Conservation (phyloP, 2,113 vertebrate species). For the Ammodytes marinus region DNA sequence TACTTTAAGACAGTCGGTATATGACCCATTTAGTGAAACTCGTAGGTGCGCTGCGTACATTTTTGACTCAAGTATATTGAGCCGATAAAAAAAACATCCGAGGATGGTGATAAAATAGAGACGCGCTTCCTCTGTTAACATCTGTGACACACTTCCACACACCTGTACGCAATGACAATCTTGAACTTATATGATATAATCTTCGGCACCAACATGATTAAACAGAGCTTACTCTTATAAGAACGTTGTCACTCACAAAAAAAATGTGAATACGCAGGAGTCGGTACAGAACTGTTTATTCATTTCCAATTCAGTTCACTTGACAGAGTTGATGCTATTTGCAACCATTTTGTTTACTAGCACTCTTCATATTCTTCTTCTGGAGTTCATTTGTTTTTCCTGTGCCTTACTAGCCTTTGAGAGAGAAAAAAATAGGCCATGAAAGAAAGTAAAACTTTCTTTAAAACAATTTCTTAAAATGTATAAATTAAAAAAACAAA, state of each 20-base stretch:
- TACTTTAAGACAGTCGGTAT: neutral
- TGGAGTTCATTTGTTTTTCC: slow-evolving; percentile 8
- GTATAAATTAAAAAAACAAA: neutral
- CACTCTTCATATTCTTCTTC: slow-evolving; percentile 10
- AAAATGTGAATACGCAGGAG: slow-evolving; percentile 9
- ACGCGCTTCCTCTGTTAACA: slow-evolving; percentile 53
- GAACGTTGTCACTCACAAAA: neutral
- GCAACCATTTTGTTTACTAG: neutral
- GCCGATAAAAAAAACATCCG: slow-evolving; percentile 17
- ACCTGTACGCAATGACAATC: slow-evolving; percentile 54
- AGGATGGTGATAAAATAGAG: slow-evolving; percentile 35
- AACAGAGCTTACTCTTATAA: neutral
- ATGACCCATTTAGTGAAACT: slow-evolving; percentile 36
- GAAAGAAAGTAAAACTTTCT: neutral
- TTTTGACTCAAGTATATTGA: neutral
- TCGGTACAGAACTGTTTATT: slow-evolving; percentile 66
- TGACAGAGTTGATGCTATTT: neutral
- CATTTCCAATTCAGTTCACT: slow-evolving; percentile 31
- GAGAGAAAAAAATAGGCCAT: neutral
- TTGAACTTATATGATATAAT: slow-evolving; percentile 52
- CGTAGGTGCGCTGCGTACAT: neutral
- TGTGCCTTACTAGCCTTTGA: neutral
- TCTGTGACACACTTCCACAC: slow-evolving; percentile 74
- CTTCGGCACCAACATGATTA: neutral
- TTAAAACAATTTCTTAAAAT: slow-evolving; percentile 32